These are phyloP conservation scores for Psilopsiagon aurifrons DNA, from an alignment of 2,113 vertebrate species.

Conservation along the genomic window DNA sequence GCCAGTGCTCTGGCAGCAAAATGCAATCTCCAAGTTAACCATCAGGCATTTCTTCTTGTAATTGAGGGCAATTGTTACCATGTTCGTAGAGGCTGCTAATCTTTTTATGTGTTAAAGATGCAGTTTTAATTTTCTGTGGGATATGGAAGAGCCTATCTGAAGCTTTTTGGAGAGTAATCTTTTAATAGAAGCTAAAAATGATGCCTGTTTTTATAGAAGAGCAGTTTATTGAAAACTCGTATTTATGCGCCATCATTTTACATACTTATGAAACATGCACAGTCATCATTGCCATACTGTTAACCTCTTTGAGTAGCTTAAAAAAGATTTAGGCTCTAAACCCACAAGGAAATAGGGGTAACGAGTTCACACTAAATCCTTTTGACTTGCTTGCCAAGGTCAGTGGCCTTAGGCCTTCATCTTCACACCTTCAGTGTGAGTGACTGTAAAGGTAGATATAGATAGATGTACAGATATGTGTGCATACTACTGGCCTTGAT, in stretches of 20 bases:
- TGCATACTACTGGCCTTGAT: not conserved
- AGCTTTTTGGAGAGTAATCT: not conserved
- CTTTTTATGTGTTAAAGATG: not conserved
- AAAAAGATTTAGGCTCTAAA: constrained; percentile 20
- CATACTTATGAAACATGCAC: not conserved
- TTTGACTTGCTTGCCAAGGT: not conserved
- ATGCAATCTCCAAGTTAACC: not conserved
- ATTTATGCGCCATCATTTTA: not conserved
- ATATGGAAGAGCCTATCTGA: not conserved
- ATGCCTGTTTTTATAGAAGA: not conserved
- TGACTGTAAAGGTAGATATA: not conserved
- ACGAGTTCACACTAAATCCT: constrained; percentile 13
- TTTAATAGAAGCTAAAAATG: not conserved
- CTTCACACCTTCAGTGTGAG: not conserved
- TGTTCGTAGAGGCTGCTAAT: not conserved
- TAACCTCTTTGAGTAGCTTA: not conserved
- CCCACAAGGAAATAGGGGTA: not conserved
- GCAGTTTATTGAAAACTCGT: not conserved
- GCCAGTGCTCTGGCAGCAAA: not conserved
- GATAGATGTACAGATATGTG: not conserved
- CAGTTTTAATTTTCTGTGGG: not conserved
- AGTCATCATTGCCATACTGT: not conserved
- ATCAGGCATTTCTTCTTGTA: not conserved
- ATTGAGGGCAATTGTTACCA: not conserved
- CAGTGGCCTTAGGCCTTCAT: not conserved